Conservation (phyloP, 30 jellyfish, hydroid and myxozoan species). For the Aurelia sp. region DNA sequence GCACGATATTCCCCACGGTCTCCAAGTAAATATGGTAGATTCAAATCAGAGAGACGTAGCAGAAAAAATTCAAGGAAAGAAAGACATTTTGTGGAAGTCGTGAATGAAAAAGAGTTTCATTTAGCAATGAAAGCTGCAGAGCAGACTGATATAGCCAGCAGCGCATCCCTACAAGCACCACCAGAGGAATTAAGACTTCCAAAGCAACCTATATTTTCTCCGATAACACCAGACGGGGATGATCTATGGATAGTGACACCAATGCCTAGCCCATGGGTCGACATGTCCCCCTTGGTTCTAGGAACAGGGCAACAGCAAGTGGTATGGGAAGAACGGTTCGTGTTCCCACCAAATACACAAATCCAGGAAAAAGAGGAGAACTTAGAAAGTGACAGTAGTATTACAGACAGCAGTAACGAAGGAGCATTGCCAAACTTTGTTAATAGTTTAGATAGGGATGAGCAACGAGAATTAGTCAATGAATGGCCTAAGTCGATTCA, state of each 20-base stretch:
- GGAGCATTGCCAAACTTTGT: too few relatives aligned
- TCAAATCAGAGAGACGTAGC: conserved; percentile 49
- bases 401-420: too few relatives aligned
- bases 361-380: neutral
- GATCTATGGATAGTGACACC: conserved; percentile 75
- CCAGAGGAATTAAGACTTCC: conserved; percentile 2
- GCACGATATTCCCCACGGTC: conserved; percentile 55
- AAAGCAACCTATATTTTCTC: conserved; percentile 3
- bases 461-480: too few relatives aligned
- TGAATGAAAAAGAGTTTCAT: too few relatives aligned
- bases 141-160: too few relatives aligned
- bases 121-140: too few relatives aligned
- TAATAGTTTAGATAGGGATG: too few relatives aligned
- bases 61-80: neutral
- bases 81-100: neutral
- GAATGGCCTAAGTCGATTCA: too few relatives aligned
- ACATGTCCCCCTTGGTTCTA: conserved; percentile 1
- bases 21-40: conserved; percentile 36
- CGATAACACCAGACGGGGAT: conserved; percentile 24
- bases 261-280: conserved; percentile 47
- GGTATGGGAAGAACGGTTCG: neutral
- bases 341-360: conserved; percentile 1
- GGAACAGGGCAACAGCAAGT: neutral
- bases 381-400: too few relatives aligned
- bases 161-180: neutral